Conservation (phyloP, 2,797 vertebrate genomes). For the Coluber constrictor region DNA sequence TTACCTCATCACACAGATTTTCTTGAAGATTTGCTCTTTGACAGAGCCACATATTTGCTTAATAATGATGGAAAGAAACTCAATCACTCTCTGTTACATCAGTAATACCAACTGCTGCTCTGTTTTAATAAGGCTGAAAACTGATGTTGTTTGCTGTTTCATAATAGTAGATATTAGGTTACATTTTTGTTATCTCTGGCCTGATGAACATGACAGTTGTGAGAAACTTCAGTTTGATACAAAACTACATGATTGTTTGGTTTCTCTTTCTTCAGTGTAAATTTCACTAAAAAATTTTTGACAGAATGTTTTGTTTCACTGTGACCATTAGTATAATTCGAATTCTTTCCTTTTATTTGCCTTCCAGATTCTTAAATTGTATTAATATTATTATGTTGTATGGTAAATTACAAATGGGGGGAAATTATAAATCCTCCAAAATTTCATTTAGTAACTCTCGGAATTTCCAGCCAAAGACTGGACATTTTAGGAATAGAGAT, state of each 20-base stretch:
- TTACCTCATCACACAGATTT: slow-evolving; percentile 65
- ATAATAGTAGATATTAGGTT: slow-evolving; percentile 70
- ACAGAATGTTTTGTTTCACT: slow-evolving; percentile 53
- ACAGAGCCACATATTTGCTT: slow-evolving; percentile 59
- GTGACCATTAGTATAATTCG: slow-evolving; percentile 63
- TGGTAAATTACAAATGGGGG: background rate
- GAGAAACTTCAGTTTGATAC: slow-evolving; percentile 75
- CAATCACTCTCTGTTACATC: slow-evolving; percentile 54
- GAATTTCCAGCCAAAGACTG: background rate
- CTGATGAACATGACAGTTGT: slow-evolving; percentile 65
- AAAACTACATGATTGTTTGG: slow-evolving; percentile 64
- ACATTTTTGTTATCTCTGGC: slow-evolving; percentile 70
- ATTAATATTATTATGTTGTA: background rate
- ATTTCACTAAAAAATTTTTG: slow-evolving; percentile 50
- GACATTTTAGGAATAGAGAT: background rate
- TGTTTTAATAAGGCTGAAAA: slow-evolving; percentile 53
- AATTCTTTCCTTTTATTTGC: slow-evolving; percentile 17
- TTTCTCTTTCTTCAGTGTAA: slow-evolving; percentile 56
- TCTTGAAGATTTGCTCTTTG: slow-evolving; percentile 62
- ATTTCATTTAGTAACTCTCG: background rate
- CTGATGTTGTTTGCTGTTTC: slow-evolving; percentile 52
- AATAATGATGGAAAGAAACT: slow-evolving; percentile 48
- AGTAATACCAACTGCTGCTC: slow-evolving; percentile 54
- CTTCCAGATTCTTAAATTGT: background rate
- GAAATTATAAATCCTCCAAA: slow-evolving; percentile 12